Conservation (phyloP, 2,888 invertebrate genomes). For the Anagyrus pseudococci region DNA sequence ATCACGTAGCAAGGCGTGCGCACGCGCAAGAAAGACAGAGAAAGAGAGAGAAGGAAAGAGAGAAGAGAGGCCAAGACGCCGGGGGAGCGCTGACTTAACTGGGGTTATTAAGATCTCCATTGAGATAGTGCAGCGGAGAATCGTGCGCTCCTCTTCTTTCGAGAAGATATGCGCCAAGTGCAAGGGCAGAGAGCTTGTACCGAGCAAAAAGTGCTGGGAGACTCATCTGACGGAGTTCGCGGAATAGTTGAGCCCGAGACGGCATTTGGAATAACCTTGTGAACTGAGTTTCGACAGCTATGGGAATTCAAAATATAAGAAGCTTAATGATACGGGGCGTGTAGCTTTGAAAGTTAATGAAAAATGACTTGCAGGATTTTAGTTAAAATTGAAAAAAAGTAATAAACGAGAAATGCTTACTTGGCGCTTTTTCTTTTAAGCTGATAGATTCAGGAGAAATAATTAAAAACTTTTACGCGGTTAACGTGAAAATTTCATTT, state of each 20-base stretch:
- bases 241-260: neutral
- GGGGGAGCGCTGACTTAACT: constrained; percentile 21
- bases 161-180: neutral
- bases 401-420: neutral
- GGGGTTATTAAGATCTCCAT: constrained; percentile 37
- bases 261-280: neutral
- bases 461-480: no score
- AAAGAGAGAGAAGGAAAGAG: constrained; percentile 5
- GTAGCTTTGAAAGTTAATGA: neutral
- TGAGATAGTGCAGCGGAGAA: constrained; percentile 33
- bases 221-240: neutral
- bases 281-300: no score
- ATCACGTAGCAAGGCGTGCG: constrained; percentile 15
- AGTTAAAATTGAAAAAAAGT: neutral
- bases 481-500: neutral
- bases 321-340: no score
- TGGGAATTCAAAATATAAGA: neutral
- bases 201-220: neutral
- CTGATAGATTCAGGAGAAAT: neutral
- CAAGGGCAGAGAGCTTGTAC: neutral
- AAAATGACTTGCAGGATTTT: neutral
- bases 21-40: neutral
- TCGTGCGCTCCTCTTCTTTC: constrained; percentile 11
- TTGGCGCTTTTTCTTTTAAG: neutral
- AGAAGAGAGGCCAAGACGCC: constrained; percentile 1